These are phyloP conservation scores for Silurus lanzhouensis DNA, from an alignment of 2,797 vertebrate genomes.

Conservation along the genomic window DNA sequence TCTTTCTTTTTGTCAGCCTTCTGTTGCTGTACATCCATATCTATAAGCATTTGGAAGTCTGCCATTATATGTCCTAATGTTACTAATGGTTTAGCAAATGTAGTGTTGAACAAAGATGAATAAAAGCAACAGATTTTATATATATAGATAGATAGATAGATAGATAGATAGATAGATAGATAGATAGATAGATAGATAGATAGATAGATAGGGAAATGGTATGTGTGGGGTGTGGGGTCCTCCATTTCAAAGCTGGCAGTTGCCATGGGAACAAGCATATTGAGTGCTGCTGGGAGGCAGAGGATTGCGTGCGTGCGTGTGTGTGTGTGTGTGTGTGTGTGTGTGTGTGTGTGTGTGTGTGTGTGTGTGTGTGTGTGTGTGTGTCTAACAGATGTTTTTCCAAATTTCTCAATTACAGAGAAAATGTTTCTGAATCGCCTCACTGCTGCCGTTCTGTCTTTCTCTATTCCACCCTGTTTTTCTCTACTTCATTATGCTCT, in stretches of 20 bases:
- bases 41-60: neutral
- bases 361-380: constrained; percentile 28
- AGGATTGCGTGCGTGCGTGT: constrained; percentile 32
- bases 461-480: constrained; percentile 41
- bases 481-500: constrained; percentile 14
- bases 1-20: neutral
- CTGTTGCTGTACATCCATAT: neutral
- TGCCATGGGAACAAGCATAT: constrained; percentile 78
- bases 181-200: constrained; percentile 49
- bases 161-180: constrained; percentile 5
- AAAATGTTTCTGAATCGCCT: constrained; percentile 47
- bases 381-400: constrained; percentile 56
- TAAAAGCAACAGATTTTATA: neutral
- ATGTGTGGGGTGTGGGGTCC: constrained; percentile 51
- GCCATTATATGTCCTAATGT: constrained; percentile 9
- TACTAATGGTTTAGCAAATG: neutral
- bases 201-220: constrained; percentile 57
- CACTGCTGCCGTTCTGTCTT: constrained; percentile 52
- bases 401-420: constrained; percentile 58
- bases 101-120: neutral
- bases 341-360: constrained; percentile 42
- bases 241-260: constrained; percentile 69
- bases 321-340: constrained; percentile 41
- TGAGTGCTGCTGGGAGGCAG: constrained; percentile 71
- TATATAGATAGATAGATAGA: neutral